Evolutionary conservation across 2,888 invertebrate genomes (phyloP).

Genomic region (Eupithecia abbreviata): DNA sequence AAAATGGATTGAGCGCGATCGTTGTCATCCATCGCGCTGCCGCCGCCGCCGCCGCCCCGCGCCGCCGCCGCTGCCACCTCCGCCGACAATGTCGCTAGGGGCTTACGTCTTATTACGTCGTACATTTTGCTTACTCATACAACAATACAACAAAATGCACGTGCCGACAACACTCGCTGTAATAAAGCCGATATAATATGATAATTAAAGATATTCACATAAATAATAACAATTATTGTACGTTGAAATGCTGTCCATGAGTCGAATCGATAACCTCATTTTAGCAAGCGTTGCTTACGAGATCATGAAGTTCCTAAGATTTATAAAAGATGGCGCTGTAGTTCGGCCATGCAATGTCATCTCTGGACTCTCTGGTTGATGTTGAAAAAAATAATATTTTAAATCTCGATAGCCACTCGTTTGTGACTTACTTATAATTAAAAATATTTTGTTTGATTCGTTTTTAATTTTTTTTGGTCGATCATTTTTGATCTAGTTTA

Average conservation of each 20-base stretch:
- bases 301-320: neutral
- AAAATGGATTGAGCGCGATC: neutral
- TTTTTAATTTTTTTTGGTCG: no score
- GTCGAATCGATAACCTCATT: neutral
- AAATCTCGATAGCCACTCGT: no score
- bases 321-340: slow-evolving; percentile 4
- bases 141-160: neutral
- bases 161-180: neutral
- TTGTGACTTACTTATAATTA: no score
- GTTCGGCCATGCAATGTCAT: neutral
- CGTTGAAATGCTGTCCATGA: neutral
- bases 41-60: no score
- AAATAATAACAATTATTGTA: neutral
- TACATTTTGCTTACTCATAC: neutral
- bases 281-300: neutral
- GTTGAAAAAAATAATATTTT: no score
- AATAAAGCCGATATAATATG: neutral
- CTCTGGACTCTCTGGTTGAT: no score
- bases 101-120: neutral
- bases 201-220: neutral
- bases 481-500: no score
- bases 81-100: neutral
- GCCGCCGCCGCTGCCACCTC: no score
- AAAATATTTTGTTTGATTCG: no score
- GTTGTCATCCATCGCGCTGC: no score